These are phyloP conservation scores for Agriopis aurantiaria DNA, from an alignment of 2,888 invertebrate species.

Conservation along the genomic window DNA sequence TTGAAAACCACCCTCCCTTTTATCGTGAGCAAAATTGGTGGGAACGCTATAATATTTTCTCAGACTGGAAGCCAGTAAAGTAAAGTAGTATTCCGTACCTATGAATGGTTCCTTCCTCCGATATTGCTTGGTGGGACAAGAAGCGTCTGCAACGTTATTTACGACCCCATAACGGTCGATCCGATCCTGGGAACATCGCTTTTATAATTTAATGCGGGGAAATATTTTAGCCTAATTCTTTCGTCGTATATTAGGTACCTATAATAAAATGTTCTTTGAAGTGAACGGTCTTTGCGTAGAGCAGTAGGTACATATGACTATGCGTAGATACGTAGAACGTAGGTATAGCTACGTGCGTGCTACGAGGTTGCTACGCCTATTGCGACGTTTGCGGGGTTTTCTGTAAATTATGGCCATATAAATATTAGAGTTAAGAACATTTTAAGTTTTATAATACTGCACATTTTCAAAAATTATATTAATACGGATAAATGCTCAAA, in stretches of 20 bases:
- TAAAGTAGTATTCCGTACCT: slow-evolving; percentile 38
- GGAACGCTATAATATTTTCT: slow-evolving; percentile 34
- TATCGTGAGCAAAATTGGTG: slow-evolving; percentile 8
- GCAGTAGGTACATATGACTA: not conserved
- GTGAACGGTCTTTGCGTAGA: slow-evolving; percentile 60
- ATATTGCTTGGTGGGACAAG: slow-evolving; percentile 37
- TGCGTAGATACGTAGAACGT: not conserved
- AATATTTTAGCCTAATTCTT: slow-evolving; percentile 78
- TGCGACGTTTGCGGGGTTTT: not conserved
- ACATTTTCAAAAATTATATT: no score
- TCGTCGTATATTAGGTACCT: slow-evolving; percentile 65
- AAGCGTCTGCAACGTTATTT: slow-evolving; percentile 46
- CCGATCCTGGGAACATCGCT: slow-evolving; percentile 54
- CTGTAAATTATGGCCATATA: not conserved
- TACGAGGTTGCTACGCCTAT: slow-evolving; percentile 2
- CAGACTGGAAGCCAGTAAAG: slow-evolving; percentile 33
- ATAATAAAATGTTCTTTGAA: slow-evolving; percentile 71
- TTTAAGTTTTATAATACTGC: no score
- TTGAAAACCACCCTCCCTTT: not conserved
- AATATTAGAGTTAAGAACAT: no score
- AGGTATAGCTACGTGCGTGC: not conserved
- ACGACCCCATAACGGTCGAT: slow-evolving; percentile 50
- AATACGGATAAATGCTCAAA: no score
- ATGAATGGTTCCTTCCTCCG: slow-evolving; percentile 38
- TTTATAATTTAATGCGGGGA: slow-evolving; percentile 71